Evolutionary conservation across 2,113 vertebrate species (phyloP), one percentile per base, ranked within the genome.

Genomic region (Aptenodytes patagonicus): DNA sequence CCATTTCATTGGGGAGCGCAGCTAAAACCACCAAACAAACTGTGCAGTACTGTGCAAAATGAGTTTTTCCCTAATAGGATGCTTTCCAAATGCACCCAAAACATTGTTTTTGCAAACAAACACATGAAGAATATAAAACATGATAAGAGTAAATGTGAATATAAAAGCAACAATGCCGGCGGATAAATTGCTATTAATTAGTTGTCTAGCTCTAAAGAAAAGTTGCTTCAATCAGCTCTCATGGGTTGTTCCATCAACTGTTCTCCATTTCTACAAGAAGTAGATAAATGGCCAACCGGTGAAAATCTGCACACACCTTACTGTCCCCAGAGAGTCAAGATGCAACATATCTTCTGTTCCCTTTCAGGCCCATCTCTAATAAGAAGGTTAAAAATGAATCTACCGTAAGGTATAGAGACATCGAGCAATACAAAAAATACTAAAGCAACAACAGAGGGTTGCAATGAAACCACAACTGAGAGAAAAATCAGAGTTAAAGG

Each of bases 401-500:
- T 60, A 25, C 34, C 18, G 36, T 62, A 90, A 85, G 20, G 29
- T 83, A 87, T 7, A 92, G 70, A 93, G 62, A 91, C 60, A 64
- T 38, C 1, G 4, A 95, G 46, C 42, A 83, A 89, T 69, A 66
- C 1, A 28, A 91, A 90, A 94, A 93, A 55, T 47, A 70, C 15
- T 57, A 88, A 95, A 93, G 51, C 34, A 88, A 83, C n/a, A 22
- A 22, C 87, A 76, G 75, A 91, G 38, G 64, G 72, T 83, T 91
- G 58, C 87, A 60, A 34, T 40, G 64, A 96, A 95, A 96, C 93
- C 84, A 80, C 89, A 95, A 90, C 42, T 85, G 84, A 95, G 82
- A 97, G 93, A 95, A 95, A 87, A 95, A 89, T 86, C 83, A 83
- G 62, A 94, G 78, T 93, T 90, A 90, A 87, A 94, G 94, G 94